Evolutionary conservation across 1,140 invertebrate genomes (phyloP).

Genomic region (Drosophila equinoxialis): DNA sequence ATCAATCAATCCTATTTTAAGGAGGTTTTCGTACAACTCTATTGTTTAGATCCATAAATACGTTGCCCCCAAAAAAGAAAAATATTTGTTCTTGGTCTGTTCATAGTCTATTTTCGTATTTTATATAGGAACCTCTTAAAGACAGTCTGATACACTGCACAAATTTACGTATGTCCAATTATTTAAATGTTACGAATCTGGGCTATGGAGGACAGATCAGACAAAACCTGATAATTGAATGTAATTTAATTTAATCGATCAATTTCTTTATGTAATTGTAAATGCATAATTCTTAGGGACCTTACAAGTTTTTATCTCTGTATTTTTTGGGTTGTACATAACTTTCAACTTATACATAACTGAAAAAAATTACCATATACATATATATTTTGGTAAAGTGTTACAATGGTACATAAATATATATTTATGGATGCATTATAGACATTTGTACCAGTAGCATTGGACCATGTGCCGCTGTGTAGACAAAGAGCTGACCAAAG

Average conservation of each 20-base stretch:
- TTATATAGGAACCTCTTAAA: constrained; percentile 12
- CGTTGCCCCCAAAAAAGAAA: not conserved
- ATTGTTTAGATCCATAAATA: constrained; percentile 7
- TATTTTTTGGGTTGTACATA: not conserved
- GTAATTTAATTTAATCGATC: not conserved
- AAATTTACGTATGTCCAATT: not conserved
- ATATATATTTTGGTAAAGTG: constrained; percentile 26
- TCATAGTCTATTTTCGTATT: constrained; percentile 10
- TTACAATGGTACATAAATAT: constrained; percentile 56
- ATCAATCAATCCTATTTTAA: not conserved
- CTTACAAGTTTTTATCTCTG: not conserved
- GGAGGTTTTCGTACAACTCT: not conserved
- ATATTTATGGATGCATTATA: constrained; percentile 58
- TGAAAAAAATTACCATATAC: constrained; percentile 7
- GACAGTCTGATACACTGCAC: not conserved
- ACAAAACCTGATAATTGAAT: not conserved
- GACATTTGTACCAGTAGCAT: constrained; percentile 50
- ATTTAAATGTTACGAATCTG: not conserved
- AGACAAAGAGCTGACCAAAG: constrained; percentile 38
- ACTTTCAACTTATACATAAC: constrained; percentile 3
- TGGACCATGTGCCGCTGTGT: constrained; percentile 26
- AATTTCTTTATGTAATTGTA: not conserved
- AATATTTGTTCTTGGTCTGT: not conserved
- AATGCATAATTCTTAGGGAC: not conserved
- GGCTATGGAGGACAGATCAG: not conserved